A percentile compares a stretch with the other conserved stretches of the same genome.
Conservation (phyloP, 2,797 vertebrate species). For the Anabacerthia variegaticeps region DNA sequence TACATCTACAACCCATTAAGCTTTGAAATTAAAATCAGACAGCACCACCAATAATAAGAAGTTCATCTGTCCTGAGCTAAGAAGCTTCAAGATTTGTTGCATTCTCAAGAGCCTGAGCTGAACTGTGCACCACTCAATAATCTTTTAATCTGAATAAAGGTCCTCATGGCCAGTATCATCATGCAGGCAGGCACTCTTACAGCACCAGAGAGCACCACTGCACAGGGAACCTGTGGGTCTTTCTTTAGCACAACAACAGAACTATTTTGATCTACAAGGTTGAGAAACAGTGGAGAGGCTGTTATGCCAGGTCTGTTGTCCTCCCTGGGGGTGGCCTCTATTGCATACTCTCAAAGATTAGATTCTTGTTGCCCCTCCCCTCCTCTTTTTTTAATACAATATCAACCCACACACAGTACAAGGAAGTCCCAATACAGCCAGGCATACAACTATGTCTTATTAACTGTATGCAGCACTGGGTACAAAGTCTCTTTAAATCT, state of each 20-base stretch:
- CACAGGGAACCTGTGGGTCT: background rate
- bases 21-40: background rate
- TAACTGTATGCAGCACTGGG: background rate
- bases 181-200: rapidly evolving
- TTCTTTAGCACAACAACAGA: background rate
- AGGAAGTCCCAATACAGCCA: background rate
- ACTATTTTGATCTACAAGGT: background rate
- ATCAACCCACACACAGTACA: background rate
- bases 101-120: background rate
- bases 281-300: background rate
- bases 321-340: background rate
- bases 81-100: background rate
- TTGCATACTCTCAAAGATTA: background rate
- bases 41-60: background rate
- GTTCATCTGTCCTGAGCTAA: background rate
- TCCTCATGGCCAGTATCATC: background rate
- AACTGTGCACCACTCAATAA: background rate
- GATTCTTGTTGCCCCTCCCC: background rate
- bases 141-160: background rate
- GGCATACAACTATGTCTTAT: background rate
- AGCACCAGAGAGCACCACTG: background rate
- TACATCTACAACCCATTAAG: background rate
- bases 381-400: background rate
- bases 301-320: background rate
- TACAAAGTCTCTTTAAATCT: background rate